These are phyloP conservation scores for Agriopis marginaria DNA, from an alignment of 2,888 invertebrate genomes.

Conservation along the genomic window DNA sequence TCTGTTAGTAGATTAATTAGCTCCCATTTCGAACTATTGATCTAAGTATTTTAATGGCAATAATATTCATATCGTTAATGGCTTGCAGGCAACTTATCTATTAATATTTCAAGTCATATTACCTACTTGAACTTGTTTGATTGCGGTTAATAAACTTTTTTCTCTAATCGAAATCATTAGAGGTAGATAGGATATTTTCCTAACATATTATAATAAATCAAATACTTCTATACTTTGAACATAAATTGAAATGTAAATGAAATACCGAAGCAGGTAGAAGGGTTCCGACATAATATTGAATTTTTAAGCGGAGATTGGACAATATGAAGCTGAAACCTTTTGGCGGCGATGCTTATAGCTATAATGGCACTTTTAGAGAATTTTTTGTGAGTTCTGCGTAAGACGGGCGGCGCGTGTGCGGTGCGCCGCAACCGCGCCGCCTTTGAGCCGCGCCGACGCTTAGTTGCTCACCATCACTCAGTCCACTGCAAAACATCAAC, in stretches of 20 bases:
- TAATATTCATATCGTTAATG: constrained; percentile 58
- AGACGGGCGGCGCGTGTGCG: constrained; percentile 58
- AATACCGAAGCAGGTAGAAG: constrained; percentile 37
- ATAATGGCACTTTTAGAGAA: constrained; percentile 55
- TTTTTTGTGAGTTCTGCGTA: constrained; percentile 72
- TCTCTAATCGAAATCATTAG: constrained; percentile 20
- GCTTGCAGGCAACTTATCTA: constrained; percentile 47
- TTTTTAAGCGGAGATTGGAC: constrained; percentile 51
- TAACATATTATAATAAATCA: constrained; percentile 9
- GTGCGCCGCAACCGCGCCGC: constrained; percentile 51
- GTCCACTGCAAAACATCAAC: constrained; percentile 67
- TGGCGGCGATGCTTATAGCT: constrained; percentile 53
- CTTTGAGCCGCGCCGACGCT: constrained; percentile 56
- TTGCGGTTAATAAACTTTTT: constrained; percentile 26
- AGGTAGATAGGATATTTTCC: constrained; percentile 1
- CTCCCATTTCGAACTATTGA: constrained; percentile 61
- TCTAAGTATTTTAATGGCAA: constrained; percentile 65
- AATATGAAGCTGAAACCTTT: constrained; percentile 52
- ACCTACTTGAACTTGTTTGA: constrained; percentile 26
- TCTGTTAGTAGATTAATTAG: constrained; percentile 76
- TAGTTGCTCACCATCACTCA: constrained; percentile 50
- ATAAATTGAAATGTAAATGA: constrained; percentile 3
- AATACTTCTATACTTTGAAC: background rate
- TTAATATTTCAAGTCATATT: constrained; percentile 40
- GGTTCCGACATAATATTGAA: constrained; percentile 39